phyloP scores from a whole-genome alignment of 2,797 vertebrate species.

The Myiotriccus ornatus region DNA sequence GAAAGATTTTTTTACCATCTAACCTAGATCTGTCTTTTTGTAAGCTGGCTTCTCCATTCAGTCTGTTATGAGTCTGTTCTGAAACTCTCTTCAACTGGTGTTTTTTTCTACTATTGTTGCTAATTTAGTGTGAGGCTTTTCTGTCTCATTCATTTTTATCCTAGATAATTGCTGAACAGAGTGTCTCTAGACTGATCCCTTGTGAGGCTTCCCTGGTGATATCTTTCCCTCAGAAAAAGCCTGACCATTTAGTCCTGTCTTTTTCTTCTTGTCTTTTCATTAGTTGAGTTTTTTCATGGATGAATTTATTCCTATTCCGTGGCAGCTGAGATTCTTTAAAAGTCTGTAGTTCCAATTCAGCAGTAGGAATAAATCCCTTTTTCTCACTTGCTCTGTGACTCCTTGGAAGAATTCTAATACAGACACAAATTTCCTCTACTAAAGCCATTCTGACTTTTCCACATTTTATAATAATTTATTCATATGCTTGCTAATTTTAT shows the following conservation, averaged over 20 bases:
- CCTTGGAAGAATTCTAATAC: not conserved
- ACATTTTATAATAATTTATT: not conserved
- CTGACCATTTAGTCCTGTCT: not conserved
- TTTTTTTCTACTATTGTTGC: not conserved
- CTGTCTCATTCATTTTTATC: not conserved
- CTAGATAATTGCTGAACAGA: not conserved
- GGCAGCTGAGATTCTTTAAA: not conserved
- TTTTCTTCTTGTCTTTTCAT: not conserved
- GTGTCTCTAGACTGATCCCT: not conserved
- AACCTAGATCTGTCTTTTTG: not conserved
- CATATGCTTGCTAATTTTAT: not conserved
- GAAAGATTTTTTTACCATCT: not conserved
- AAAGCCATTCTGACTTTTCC: not conserved
- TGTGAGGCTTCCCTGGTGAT: not conserved
- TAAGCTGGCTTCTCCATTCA: not conserved
- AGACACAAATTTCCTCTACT: not conserved
- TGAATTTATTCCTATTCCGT: not conserved
- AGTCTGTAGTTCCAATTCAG: not conserved
- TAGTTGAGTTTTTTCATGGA: not conserved
- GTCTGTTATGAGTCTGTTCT: not conserved
- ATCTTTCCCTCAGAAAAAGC: not conserved
- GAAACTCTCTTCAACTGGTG: not conserved
- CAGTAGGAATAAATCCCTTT: not conserved
- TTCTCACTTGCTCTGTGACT: not conserved
- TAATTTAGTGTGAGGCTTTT: not conserved